Conservation (phyloP, 2,797 vertebrate genomes). For the Silurus lanzhouensis region DNA sequence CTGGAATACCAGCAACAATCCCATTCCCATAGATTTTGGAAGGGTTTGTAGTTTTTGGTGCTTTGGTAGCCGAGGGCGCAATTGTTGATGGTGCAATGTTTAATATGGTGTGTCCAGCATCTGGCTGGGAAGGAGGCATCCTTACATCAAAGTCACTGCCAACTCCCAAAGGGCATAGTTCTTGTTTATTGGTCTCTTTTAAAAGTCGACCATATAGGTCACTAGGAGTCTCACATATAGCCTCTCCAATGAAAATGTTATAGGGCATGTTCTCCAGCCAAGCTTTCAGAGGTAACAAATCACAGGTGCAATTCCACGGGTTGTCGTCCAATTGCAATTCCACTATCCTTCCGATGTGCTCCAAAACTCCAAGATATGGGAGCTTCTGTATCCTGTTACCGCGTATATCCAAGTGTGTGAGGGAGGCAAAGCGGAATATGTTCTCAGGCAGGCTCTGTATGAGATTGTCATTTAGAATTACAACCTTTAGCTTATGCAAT, state of each 20-base stretch:
- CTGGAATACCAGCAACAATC: slow-evolving; percentile 89
- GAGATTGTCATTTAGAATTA: slow-evolving; percentile 98
- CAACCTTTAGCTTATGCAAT: slow-evolving; percentile 95
- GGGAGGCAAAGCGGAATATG: slow-evolving; percentile 97
- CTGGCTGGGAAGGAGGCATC: slow-evolving; percentile 85
- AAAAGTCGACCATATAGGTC: slow-evolving; percentile 93
- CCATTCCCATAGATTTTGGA: slow-evolving; percentile 95
- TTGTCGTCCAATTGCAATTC: slow-evolving; percentile 97
- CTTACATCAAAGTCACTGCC: slow-evolving; percentile 93
- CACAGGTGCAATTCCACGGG: slow-evolving; percentile 99
- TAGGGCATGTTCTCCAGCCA: slow-evolving; percentile 99
- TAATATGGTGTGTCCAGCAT: slow-evolving; percentile 82
- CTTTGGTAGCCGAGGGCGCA: slow-evolving; percentile 84
- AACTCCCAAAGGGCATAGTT: slow-evolving; percentile 93
- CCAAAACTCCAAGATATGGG: slow-evolving; percentile 94
- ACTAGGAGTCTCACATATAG: slow-evolving; percentile 95
- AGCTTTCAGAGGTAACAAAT: slow-evolving; percentile 93
- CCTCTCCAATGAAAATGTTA: slow-evolving; percentile 97
- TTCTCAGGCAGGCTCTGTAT: slow-evolving; percentile 95
- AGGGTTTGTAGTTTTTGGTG: slow-evolving; percentile 90
- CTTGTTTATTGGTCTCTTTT: slow-evolving; percentile 96
- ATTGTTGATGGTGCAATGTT: slow-evolving; percentile 81
- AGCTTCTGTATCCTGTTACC: slow-evolving; percentile 97
- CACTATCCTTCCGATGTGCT: slow-evolving; percentile 95
- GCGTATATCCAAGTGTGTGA: slow-evolving; percentile 98